Percentiles rank a stretch among this genome's conserved stretches.
These are phyloP conservation scores for Drosophila tsacasi DNA, from an alignment of 1,140 invertebrate genomes.

Conservation along the genomic window DNA sequence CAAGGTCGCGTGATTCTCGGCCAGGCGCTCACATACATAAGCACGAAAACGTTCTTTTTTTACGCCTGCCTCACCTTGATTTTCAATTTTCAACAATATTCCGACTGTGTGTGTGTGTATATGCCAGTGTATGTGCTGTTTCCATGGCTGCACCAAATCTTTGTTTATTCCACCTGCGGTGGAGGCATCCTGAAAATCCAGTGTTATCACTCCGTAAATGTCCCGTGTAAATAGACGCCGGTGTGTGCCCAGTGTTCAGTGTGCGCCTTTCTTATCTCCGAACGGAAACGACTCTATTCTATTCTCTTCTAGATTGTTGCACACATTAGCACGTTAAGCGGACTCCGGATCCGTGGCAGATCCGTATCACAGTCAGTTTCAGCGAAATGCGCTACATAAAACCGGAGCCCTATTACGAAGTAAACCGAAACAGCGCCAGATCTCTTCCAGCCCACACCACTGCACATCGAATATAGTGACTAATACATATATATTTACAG, in stretches of 20 bases:
- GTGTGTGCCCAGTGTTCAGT: constrained; percentile 22
- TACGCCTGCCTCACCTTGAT: constrained; percentile 75
- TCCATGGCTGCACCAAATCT: constrained; percentile 33
- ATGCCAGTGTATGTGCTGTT: constrained; percentile 19
- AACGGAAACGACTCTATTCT: constrained; percentile 59
- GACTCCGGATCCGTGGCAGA: constrained; percentile 58
- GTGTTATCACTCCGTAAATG: neutral
- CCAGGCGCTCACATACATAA: constrained; percentile 31
- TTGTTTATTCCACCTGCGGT: constrained; percentile 39
- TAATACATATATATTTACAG: constrained; percentile 56
- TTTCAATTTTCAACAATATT: constrained; percentile 59
- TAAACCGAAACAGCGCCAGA: constrained; percentile 41
- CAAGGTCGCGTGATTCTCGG: constrained; percentile 62
- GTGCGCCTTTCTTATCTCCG: constrained; percentile 12
- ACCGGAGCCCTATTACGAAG: constrained; percentile 84
- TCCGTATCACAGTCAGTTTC: constrained; percentile 54
- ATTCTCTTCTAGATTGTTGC: constrained; percentile 73
- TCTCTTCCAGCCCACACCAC: constrained; percentile 9
- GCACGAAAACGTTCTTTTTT: constrained; percentile 62
- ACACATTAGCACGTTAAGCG: constrained; percentile 55
- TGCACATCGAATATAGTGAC: neutral
- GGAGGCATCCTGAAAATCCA: neutral
- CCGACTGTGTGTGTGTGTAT: constrained; percentile 4
- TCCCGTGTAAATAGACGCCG: constrained; percentile 33
- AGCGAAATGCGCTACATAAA: constrained; percentile 82